Evolutionary conservation across 2,888 invertebrate species (phyloP), one percentile per base, ranked within the genome.

Genomic region (Lissocephala sabroskyi): DNA sequence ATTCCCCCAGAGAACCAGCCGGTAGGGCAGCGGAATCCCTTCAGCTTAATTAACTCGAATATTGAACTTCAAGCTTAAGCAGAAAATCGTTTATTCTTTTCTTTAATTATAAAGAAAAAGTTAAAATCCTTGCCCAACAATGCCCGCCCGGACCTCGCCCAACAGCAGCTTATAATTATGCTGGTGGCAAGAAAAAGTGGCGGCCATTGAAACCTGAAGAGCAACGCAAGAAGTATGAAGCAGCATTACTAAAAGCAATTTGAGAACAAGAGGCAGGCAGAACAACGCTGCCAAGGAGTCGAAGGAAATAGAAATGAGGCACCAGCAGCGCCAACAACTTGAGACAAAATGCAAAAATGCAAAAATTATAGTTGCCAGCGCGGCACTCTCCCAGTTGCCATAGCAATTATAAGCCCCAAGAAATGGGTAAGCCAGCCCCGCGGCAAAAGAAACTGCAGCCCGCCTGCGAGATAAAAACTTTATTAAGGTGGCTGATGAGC

Each of bases 171-270:
- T 52, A 39, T 48, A 49, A 54, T 53, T 54, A 48, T 54, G 48
- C 39, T 33, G 19, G 29, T 18, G 29, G 33, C 35, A 17, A 48
- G 39, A 33, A 28, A 46, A 46, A 41, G 9, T 26, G 29, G 6
- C 26, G 44, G 7, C 40, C 33, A 32, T 39, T 48, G 32, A 42
- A 23, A 23, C 30, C 10, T 16, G 40, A 26, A 28, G 10, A 19
- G 41, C 9, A 42, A 33, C n/a, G 14, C 9, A 36, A 43, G 16
- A 37, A 26, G 23, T 13, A 11, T 5, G 7, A 23, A 23, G 51
- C 48, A 48, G 53, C 58, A 70, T 65, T 62, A 62, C 70, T 57
- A 60, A 74, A 74, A 67, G 70, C 63, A 67, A 67, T 67, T 74
- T 74, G 51, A 65, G 48, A 63, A 74, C 75, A 73, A 62, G 52